Conservation (phyloP, 2,113 vertebrate species). For the Scatophagus argus region DNA sequence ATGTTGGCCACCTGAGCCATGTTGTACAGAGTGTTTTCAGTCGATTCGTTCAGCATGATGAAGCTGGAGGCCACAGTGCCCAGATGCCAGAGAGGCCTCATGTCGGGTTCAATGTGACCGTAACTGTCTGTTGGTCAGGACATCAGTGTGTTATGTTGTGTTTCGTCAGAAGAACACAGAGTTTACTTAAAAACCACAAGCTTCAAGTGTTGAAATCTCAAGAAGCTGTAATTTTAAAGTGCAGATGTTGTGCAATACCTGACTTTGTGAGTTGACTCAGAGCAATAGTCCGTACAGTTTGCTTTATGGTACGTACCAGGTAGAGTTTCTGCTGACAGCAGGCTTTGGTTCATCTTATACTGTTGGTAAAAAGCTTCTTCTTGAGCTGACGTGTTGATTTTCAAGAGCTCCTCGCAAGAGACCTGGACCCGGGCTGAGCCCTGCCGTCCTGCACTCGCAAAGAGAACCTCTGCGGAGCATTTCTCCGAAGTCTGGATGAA, state of each 20-base stretch:
- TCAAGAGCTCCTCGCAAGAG: constrained; percentile 79
- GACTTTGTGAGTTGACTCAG: neutral
- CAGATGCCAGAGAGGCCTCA: constrained; percentile 88
- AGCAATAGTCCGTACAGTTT: neutral
- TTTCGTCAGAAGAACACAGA: neutral
- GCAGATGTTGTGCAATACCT: constrained; percentile 3
- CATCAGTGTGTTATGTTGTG: neutral
- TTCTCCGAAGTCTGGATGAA: constrained; percentile 52
- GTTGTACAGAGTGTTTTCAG: constrained; percentile 88
- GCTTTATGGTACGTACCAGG: constrained; percentile 84
- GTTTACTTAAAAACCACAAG: constrained; percentile 12
- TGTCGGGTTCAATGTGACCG: constrained; percentile 85
- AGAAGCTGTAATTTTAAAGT: neutral
- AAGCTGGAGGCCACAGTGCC: constrained; percentile 86
- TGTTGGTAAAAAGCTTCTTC: constrained; percentile 87
- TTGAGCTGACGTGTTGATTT: constrained; percentile 78
- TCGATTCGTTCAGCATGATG: constrained; percentile 90
- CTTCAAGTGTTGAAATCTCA: neutral
- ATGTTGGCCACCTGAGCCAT: constrained; percentile 88
- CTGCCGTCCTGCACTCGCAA: constrained; percentile 68
- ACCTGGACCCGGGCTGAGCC: constrained; percentile 84
- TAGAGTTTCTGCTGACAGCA: constrained; percentile 83
- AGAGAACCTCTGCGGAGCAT: constrained; percentile 90
- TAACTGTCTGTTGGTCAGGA: constrained; percentile 84
- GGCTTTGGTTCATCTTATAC: constrained; percentile 77